Evolutionary conservation across 2,113 vertebrate genomes (phyloP), one percentile per base, ranked within the genome.

Genomic region (Centropristis striata): DNA sequence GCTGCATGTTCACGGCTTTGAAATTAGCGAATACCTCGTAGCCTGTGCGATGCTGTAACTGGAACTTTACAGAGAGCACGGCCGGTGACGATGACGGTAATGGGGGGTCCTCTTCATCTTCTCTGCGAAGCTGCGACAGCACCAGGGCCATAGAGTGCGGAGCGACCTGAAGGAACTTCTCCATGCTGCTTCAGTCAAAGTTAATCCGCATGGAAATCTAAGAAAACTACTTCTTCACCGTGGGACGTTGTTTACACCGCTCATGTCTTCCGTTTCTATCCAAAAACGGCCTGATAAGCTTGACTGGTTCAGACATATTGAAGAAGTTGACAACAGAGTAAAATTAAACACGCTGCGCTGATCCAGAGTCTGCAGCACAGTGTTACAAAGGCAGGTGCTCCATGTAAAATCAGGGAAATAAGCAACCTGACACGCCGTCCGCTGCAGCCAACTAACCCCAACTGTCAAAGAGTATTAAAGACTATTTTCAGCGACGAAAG

Each of bases 1-100:
- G 97, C 88, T 95, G 96, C 97, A 97, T 96, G 95, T 99, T 99
- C 55, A 96, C 97, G 12, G 96, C 95, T 93, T 99, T 99, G 91
- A 99, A 99, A 87, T 95, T 96, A 0, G 97, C 97, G 88, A 99
- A 99, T 55, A 98, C 95, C 90, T 98, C 96, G 87, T 97, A 98
- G 60, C 98, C 98, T 59, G 95, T 86, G 83, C 92, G 96, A 86
- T 76, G 84, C 78, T 94, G 89, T 14, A 94, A 90, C 78, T 94
- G 89, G 13, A 94, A 90, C 85, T 92, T 78, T 0, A 84, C 91
- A 0, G 90, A 78, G 27, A 66, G 88, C 80, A 57, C 71, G 9
- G 82, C 32, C 10, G 64, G 49, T n/a, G 53, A 0, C 39, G 64
- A 2, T 14, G 82, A 32, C 23, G 70, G n/a, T 14, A 68, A 25